These are phyloP conservation scores for Drosophila diplacantha DNA, from an alignment of 2,888 invertebrate genomes.

Conservation along the genomic window DNA sequence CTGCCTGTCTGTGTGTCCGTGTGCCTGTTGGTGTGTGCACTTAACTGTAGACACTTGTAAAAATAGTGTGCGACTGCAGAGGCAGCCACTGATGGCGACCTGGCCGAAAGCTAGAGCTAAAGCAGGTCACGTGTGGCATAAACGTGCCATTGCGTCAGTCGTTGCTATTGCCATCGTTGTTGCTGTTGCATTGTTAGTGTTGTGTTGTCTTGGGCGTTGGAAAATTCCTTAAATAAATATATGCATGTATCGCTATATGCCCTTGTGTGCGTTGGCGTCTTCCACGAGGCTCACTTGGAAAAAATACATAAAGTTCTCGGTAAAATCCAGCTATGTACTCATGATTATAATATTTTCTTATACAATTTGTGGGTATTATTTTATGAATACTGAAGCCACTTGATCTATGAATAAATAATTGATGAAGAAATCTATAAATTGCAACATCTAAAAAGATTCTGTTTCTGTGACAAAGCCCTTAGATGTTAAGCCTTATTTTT, in stretches of 20 bases:
- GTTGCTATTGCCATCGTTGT: conserved; percentile 22
- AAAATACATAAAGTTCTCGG: background rate
- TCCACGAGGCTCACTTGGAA: background rate
- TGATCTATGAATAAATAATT: background rate
- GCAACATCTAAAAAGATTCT: background rate
- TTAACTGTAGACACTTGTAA: conserved; percentile 70
- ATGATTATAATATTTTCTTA: background rate
- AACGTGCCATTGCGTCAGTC: conserved; percentile 61
- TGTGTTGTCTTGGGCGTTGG: conserved; percentile 49
- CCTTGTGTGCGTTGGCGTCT: conserved; percentile 11
- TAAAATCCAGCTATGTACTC: background rate
- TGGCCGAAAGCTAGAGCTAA: conserved; percentile 61
- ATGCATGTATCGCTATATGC: conserved; percentile 19
- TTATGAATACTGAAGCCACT: background rate
- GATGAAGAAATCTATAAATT: background rate
- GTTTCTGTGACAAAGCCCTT: background rate
- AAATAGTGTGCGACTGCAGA: conserved; percentile 67
- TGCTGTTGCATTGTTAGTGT: conserved; percentile 39
- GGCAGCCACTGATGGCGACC: conserved; percentile 65
- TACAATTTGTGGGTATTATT: background rate
- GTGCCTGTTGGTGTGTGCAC: conserved; percentile 42
- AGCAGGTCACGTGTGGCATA: conserved; percentile 71
- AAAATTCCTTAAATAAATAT: conserved; percentile 65
- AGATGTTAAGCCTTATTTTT: background rate
- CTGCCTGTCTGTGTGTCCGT: conserved; percentile 29